Percentiles rank a stretch among this genome's conserved stretches.
Conservation (phyloP, 1,140 invertebrate genomes). For the Carcinoscorpius rotundicauda region DNA sequence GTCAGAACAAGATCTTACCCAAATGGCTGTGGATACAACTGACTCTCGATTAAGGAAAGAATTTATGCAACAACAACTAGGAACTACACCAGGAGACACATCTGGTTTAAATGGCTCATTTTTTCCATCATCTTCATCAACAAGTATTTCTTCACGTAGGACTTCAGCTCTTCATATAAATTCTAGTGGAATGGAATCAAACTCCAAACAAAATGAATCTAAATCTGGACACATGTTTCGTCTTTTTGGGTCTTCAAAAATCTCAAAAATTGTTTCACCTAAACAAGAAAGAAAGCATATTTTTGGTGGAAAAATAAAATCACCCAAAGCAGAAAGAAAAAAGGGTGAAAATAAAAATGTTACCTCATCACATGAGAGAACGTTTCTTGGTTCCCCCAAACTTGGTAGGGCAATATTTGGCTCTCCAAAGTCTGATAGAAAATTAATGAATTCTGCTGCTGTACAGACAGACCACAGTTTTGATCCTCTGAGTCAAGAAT, state of each 20-base stretch:
- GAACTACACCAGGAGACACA: too few species aligned
- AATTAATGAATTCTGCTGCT: slow-evolving; percentile 10
- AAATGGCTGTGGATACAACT: too few species aligned
- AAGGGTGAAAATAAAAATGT: background rate
- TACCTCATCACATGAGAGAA: slow-evolving; percentile 3
- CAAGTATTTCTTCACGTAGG: too few species aligned
- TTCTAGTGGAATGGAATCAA: too few species aligned
- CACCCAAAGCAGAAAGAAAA: slow-evolving; percentile 14
- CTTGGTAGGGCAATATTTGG: slow-evolving; percentile 15
- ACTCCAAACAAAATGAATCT: background rate
- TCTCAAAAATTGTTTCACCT: slow-evolving; percentile 19
- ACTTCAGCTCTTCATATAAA: too few species aligned
- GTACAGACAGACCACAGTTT: slow-evolving; percentile 14
- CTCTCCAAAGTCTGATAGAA: slow-evolving; percentile 14
- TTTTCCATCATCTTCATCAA: too few species aligned
- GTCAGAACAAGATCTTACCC: too few species aligned
- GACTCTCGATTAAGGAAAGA: too few species aligned
- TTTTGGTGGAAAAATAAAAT: slow-evolving; percentile 13
- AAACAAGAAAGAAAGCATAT: slow-evolving; percentile 20
- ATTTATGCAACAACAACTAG: too few species aligned
- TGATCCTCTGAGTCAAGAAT: background rate
- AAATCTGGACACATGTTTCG: background rate
- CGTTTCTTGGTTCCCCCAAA: slow-evolving; percentile 16
- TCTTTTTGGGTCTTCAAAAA: slow-evolving; percentile 20
- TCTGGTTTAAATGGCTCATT: too few species aligned